A percentile compares a stretch with the other conserved stretches of the same genome.
Conservation (phyloP, 1,140 invertebrate genomes). For the Leptinotarsa lineolata region DNA sequence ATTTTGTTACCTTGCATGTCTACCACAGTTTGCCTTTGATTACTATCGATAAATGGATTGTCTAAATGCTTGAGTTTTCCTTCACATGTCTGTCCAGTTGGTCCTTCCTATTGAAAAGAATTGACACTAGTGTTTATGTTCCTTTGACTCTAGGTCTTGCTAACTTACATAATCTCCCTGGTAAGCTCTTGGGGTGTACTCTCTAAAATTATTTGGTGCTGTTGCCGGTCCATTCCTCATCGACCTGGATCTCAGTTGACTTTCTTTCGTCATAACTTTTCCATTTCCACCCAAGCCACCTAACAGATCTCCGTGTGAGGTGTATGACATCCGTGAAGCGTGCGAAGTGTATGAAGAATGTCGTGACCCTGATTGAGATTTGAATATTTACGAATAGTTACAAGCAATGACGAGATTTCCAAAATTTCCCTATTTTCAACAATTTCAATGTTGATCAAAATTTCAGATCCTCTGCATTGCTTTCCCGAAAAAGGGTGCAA, state of each 20-base stretch:
- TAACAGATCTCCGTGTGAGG: slow-evolving; percentile 87
- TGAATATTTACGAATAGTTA: background rate
- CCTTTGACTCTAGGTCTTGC: background rate
- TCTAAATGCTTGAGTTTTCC: slow-evolving; percentile 85
- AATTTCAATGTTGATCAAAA: background rate
- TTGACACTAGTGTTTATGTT: background rate
- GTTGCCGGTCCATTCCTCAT: slow-evolving; percentile 68
- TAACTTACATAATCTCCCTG: slow-evolving; percentile 70
- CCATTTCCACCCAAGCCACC: slow-evolving; percentile 70
- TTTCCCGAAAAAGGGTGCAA: background rate
- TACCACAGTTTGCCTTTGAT: slow-evolving; percentile 84
- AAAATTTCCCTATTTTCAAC: too few relatives aligned
- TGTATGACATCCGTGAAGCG: slow-evolving; percentile 88
- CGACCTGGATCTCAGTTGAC: slow-evolving; percentile 75
- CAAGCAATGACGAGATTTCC: too few relatives aligned
- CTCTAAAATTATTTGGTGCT: slow-evolving; percentile 63
- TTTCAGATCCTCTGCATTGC: background rate
- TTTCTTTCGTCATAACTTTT: slow-evolving; percentile 81
- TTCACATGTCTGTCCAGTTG: slow-evolving; percentile 50
- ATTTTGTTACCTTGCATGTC: slow-evolving; percentile 82
- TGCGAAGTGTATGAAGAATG: slow-evolving; percentile 95
- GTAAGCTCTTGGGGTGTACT: slow-evolving; percentile 70
- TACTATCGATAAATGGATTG: slow-evolving; percentile 89
- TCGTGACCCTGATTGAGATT: slow-evolving; percentile 67
- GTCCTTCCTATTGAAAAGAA: slow-evolving; percentile 49